Conservation (phyloP, 2,113 vertebrate genomes). For the Petrocephalus microphthalmus region DNA sequence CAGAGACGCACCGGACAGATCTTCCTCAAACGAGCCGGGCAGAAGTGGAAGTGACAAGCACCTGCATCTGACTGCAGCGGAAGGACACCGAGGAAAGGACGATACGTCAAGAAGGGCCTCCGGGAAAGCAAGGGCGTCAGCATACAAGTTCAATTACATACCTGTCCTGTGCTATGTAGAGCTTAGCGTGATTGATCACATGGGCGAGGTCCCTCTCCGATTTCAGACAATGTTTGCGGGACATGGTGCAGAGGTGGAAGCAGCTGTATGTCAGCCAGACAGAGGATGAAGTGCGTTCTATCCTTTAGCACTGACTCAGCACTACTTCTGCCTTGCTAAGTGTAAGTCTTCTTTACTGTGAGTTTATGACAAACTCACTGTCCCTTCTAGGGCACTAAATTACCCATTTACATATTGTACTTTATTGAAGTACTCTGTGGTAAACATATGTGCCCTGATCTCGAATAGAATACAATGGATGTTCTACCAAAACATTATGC, state of each 20-base stretch:
- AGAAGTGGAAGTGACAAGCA: neutral
- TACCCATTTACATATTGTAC: neutral
- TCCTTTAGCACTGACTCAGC: neutral
- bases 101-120: neutral
- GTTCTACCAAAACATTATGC: conserved; percentile 2
- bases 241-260: neutral
- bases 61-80: neutral
- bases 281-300: neutral
- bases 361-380: neutral
- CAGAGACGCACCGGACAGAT: conserved; percentile 12
- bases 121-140: neutral
- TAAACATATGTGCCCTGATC: neutral
- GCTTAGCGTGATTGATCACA: neutral
- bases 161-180: neutral
- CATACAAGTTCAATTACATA: conserved; percentile 6
- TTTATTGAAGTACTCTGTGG: neutral
- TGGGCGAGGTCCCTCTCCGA: neutral
- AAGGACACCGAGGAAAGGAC: neutral
- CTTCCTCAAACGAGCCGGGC: neutral
- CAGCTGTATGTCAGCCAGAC: neutral
- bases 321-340: neutral
- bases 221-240: neutral
- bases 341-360: neutral
- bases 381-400: neutral
- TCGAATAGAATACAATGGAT: neutral